Evolutionary conservation across 1,140 invertebrate genomes (phyloP).

Genomic region (Dysdera silvatica): DNA sequence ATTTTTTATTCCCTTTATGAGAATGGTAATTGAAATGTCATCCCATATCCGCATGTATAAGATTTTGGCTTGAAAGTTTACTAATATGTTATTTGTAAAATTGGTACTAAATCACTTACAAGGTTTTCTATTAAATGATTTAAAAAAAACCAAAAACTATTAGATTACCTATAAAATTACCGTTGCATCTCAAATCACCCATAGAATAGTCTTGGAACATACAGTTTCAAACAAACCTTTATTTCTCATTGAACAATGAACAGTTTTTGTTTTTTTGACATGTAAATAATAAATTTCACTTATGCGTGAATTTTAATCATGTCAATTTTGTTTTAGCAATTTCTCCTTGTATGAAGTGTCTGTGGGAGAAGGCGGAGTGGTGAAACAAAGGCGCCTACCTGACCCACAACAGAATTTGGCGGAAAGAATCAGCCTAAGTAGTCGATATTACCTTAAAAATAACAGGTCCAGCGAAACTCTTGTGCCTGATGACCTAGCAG

Average conservation of each 20-base stretch:
- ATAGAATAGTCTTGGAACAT: too few species aligned
- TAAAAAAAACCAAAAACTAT: too few species aligned
- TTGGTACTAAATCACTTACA: too few species aligned
- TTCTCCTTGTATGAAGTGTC: constrained; percentile 94
- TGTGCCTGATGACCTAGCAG: constrained; percentile 88
- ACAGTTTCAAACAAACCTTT: background rate
- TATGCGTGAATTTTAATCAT: background rate
- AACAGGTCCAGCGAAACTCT: constrained; percentile 89
- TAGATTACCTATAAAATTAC: too few species aligned
- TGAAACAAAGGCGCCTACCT: constrained; percentile 89
- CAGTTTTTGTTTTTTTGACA: background rate
- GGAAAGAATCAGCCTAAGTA: constrained; percentile 70
- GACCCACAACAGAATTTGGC: constrained; percentile 92
- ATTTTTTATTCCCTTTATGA: too few species aligned
- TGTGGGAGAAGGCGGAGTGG: constrained; percentile 80
- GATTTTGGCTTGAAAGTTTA: too few species aligned
- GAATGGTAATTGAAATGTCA: too few species aligned
- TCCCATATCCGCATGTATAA: too few species aligned
- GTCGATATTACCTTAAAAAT: constrained; percentile 88
- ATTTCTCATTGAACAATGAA: background rate
- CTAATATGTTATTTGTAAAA: too few species aligned
- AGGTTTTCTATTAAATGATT: too few species aligned
- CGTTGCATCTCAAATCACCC: too few species aligned
- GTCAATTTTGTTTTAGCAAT: constrained; percentile 45
- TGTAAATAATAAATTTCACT: background rate